These are phyloP conservation scores for Psilopsiagon aurifrons DNA, from an alignment of 2,113 vertebrate species.

Conservation along the genomic window DNA sequence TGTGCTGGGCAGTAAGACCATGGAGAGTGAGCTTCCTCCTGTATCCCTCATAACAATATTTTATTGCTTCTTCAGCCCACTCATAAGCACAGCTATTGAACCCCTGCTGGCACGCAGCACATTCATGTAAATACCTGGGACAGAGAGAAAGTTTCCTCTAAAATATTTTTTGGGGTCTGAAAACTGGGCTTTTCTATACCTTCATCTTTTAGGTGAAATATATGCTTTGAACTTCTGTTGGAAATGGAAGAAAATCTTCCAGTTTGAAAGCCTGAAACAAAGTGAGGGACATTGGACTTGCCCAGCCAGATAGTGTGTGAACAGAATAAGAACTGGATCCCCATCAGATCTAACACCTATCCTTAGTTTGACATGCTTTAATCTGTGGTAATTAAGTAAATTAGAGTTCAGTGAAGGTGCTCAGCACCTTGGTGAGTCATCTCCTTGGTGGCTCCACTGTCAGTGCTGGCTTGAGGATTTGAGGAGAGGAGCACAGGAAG, in stretches of 20 bases:
- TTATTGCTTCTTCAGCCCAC: background rate
- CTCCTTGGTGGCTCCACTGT: background rate
- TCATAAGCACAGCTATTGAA: background rate
- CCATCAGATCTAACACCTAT: background rate
- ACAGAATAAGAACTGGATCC: background rate
- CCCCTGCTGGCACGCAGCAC: background rate
- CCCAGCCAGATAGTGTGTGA: background rate
- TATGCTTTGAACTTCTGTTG: background rate
- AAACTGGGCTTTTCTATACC: background rate
- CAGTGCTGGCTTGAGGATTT: background rate
- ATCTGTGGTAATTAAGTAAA: conserved; percentile 18
- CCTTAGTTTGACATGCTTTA: background rate
- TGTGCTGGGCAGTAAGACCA: background rate
- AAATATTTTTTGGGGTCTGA: background rate
- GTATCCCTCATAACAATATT: background rate
- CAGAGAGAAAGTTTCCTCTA: background rate
- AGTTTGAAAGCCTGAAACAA: background rate
- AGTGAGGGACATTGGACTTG: background rate
- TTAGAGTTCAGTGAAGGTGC: background rate
- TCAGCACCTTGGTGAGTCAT: background rate
- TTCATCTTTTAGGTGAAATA: background rate
- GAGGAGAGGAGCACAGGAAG: background rate
- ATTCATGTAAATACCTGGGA: background rate
- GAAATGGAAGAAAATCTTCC: background rate
- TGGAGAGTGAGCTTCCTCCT: background rate